Percentiles rank a stretch among this genome's conserved stretches.
Evolutionary conservation across 1,140 invertebrate genomes (phyloP).

Genomic region (Drosophila micromelanica): DNA sequence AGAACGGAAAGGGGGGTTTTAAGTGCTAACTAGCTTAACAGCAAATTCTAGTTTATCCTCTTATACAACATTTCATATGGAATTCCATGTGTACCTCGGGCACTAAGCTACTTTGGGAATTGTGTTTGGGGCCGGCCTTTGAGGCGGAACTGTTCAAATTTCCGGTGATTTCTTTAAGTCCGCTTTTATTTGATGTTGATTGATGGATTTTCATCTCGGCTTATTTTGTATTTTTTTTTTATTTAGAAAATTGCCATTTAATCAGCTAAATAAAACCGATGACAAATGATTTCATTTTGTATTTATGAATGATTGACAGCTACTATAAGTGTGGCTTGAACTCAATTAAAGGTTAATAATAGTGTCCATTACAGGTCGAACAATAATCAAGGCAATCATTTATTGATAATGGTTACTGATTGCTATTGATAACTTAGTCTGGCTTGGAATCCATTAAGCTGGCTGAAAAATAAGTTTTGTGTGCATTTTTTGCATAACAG

Average conservation of each 20-base stretch:
- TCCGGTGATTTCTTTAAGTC: slow-evolving; percentile 12
- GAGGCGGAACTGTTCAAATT: background rate
- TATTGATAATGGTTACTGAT: background rate
- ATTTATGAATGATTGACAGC: background rate
- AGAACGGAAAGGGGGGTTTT: background rate
- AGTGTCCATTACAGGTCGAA: background rate
- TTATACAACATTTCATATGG: slow-evolving; percentile 10
- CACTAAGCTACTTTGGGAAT: slow-evolving; percentile 21
- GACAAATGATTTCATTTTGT: slow-evolving; percentile 1
- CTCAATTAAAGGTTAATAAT: background rate
- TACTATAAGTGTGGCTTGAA: background rate
- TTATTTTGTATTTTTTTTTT: slow-evolving; percentile 7
- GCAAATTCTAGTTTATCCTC: background rate
- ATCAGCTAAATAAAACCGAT: slow-evolving; percentile 2
- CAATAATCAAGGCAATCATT: background rate
- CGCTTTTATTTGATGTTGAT: slow-evolving; percentile 34
- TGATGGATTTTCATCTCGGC: slow-evolving; percentile 27
- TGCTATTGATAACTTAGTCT: background rate
- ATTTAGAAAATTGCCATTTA: slow-evolving; percentile 6
- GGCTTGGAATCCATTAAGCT: background rate
- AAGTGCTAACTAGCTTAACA: background rate
- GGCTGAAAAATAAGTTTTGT: background rate
- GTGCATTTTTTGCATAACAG: background rate
- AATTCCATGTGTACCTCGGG: background rate
- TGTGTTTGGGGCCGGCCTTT: background rate